Evolutionary conservation across 2,888 invertebrate genomes (phyloP), one percentile per base, ranked within the genome.

Genomic region (Trachelus stipa): DNA sequence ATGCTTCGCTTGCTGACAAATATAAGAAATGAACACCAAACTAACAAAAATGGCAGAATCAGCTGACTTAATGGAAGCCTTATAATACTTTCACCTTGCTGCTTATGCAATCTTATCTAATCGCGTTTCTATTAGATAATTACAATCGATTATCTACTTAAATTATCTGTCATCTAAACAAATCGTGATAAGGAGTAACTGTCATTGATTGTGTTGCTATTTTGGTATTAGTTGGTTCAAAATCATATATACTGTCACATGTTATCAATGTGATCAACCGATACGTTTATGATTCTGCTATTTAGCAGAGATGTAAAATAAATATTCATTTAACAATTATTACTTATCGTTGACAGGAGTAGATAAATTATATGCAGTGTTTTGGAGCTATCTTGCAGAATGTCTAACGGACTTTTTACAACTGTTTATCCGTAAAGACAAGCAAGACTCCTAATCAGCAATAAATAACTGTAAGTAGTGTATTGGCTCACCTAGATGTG

Each of bases 401-500:
- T 71, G 71, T 34, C 71, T 71, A 34, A 71, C 71, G 71, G 71
- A 71, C 71, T 71, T 34, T 33, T 71, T 71, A 71, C 33, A 31
- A 71, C 71, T 71, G 23, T 71, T 71, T 71, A 71, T 71, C 71
- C 71, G 15, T 71, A 31, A 1, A 12, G 71, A 71, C 71, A 71
- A 71, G 34, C 31, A 71, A 71, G 71, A 15, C 3, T 71, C 31
- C 31, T 33, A 34, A 71, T 71, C 12, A 12, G 69, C 56, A 78
- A 77, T 12, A 33, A 76, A 68, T 74, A 73, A 75, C 81, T 56
- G 23, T 56, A 56, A 23, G 23, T 2, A 9, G 56, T 56, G 23
- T 56, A 9, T 56, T 56, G 23, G 2, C 56, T 83, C 80, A 90
- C 91, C 88, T 88, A 68, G 91, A 85, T 37, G 89, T 91, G 81